Percentiles rank a stretch among this genome's conserved stretches.
phyloP scores from a whole-genome alignment of 2,797 vertebrate species.

The Cyclura pinguis region DNA sequence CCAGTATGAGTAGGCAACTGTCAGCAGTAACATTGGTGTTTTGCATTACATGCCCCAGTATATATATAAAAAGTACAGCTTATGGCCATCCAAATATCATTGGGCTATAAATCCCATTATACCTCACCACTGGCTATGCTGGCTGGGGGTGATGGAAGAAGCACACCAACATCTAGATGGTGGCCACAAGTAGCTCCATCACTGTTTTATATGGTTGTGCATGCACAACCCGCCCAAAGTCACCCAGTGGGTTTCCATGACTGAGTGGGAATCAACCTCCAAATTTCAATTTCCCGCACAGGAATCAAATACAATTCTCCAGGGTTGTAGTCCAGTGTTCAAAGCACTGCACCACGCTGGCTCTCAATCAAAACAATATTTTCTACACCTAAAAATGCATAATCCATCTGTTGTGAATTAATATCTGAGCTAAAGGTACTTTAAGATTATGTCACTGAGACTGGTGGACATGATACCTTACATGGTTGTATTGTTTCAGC shows the following conservation, averaged over 20 bases:
- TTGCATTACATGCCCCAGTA: too few relatives aligned
- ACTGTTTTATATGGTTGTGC: neutral
- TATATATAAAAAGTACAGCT: too few relatives aligned
- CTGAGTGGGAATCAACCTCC: too few relatives aligned
- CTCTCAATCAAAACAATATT: neutral
- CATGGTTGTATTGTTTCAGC: neutral
- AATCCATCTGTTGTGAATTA: neutral
- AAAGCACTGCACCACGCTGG: too few relatives aligned
- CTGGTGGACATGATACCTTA: neutral
- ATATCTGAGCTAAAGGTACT: neutral
- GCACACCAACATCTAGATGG: neutral
- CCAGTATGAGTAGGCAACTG: neutral
- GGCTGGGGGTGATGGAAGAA: neutral
- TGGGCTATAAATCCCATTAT: neutral
- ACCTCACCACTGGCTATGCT: neutral
- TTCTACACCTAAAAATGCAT: neutral
- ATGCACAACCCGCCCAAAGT: neutral
- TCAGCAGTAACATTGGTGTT: too few relatives aligned
- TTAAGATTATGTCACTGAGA: neutral
- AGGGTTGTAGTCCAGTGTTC: too few relatives aligned
- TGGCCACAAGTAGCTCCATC: neutral
- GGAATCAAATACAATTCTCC: too few relatives aligned
- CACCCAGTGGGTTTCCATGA: too few relatives aligned
- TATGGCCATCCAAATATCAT: neutral
- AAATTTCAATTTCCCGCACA: too few relatives aligned